These are phyloP conservation scores for Spialia ferax DNA, from an alignment of 2,888 invertebrate species.

Conservation along the genomic window DNA sequence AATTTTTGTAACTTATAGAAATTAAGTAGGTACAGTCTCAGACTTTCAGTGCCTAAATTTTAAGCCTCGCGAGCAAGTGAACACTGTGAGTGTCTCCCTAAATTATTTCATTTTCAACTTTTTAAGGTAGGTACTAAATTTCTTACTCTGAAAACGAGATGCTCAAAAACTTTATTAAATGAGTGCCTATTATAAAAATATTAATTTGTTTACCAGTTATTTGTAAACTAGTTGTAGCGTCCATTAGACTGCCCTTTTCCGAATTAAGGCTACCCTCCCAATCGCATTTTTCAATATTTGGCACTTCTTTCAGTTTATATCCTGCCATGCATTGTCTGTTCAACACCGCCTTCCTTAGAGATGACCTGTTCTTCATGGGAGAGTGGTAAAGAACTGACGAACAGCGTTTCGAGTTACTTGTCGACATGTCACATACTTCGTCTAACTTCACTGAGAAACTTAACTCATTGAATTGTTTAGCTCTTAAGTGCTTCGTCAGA, in stretches of 20 bases:
- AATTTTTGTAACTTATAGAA: too few species aligned
- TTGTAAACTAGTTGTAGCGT: conserved; percentile 70
- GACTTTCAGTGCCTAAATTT: too few species aligned
- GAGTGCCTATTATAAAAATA: not conserved
- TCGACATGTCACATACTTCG: conserved; percentile 59
- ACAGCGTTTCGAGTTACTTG: conserved; percentile 54
- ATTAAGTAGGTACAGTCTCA: too few species aligned
- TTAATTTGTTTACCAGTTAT: conserved; percentile 65
- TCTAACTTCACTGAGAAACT: conserved; percentile 76
- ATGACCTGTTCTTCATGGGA: conserved; percentile 64
- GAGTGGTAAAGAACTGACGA: conserved; percentile 69
- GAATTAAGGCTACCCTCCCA: conserved; percentile 40
- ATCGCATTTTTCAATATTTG: conserved; percentile 42
- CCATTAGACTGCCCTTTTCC: conserved; percentile 57
- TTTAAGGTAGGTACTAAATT: too few species aligned
- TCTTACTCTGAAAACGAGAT: too few species aligned
- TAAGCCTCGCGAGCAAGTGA: too few species aligned
- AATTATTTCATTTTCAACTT: too few species aligned
- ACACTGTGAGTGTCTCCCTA: too few species aligned
- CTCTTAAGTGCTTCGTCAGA: conserved; percentile 65
- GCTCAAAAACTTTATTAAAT: too few species aligned
- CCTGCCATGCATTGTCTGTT: conserved; percentile 56
- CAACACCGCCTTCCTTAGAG: conserved; percentile 69
- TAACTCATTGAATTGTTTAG: conserved; percentile 62
- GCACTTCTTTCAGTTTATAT: conserved; percentile 45